A percentile compares a stretch with the other conserved stretches of the same genome.
These are phyloP conservation scores for Dendrocincla fuliginosa DNA, from an alignment of 2,797 vertebrate genomes.

Conservation along the genomic window DNA sequence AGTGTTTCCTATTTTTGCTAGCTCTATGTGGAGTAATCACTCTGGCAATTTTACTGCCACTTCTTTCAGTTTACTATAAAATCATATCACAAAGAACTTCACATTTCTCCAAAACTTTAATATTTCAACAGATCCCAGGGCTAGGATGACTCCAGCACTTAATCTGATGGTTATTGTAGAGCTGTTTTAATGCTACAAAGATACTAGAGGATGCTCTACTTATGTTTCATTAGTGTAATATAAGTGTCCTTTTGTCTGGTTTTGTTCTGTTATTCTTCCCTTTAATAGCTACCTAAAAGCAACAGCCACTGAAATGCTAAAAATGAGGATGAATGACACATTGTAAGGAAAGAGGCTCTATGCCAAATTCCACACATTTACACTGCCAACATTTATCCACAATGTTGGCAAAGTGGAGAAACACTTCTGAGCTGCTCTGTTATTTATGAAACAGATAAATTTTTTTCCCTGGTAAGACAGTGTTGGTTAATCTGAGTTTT, in stretches of 20 bases:
- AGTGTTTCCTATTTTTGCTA: not conserved
- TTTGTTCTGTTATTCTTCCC: constrained; percentile 4
- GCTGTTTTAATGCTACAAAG: not conserved
- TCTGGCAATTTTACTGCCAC: not conserved
- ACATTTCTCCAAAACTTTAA: not conserved
- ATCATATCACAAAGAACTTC: not conserved
- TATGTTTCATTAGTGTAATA: not conserved
- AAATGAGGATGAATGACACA: constrained; percentile 58
- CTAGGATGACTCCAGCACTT: not conserved
- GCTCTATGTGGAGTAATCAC: not conserved
- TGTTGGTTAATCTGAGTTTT: constrained; percentile 17
- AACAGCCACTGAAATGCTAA: constrained; percentile 49
- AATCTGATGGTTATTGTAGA: not conserved
- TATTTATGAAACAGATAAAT: constrained; percentile 43
- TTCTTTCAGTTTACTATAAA: not conserved
- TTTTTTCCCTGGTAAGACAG: not conserved
- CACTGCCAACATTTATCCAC: constrained; percentile 60
- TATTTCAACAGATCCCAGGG: not conserved
- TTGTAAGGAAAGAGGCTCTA: constrained; percentile 38
- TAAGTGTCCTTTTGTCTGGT: not conserved
- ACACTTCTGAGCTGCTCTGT: constrained; percentile 46
- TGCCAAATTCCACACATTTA: constrained; percentile 62
- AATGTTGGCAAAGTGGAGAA: constrained; percentile 47
- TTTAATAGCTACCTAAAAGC: constrained; percentile 7
- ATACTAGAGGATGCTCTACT: not conserved